Evolutionary conservation across 1,140 invertebrate species (phyloP), one percentile per base, ranked within the genome.

Genomic region (Cyclina sinensis): DNA sequence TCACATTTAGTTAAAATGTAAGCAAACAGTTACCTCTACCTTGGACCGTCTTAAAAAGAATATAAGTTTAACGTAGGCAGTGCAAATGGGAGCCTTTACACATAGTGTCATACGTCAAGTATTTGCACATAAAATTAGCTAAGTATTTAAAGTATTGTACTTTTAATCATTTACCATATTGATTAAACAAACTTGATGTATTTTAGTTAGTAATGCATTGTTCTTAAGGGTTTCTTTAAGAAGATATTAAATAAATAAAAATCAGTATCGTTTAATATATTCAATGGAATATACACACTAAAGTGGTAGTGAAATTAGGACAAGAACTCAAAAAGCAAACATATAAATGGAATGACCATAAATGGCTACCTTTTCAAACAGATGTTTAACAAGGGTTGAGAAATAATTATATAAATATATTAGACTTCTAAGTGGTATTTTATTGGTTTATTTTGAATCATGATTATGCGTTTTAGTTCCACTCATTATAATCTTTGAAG

Each of bases 181-280:
- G 68, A 18, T 84, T 84, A 84, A 84, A 84, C 39, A 84, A 68
- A 84, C 82, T 73, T 84, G n/a, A n/a, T 21, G 18, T 54, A 84
- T 57, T 37, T 51, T 51, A 11, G 48, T 54, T 73, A 84, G 68
- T 73, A 74, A 84, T 46, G 43, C 39, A 32, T 84, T 84, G 27
- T 54, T 73, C 54, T 84, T 27, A 51, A 73, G 65, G 24, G 68
- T 5, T 32, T 1, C 21, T 46, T 18, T 21, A 78, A 78, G 27
- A 35, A 18, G 74, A 78, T 78, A 18, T 70, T 70, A 70, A 70
- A 70, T 70, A 70, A 70, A 70, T 70, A 70, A 78, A 78, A 51
- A 35, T 51, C 16, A 30, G 35, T 78, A 51, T 51, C 43, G 21
- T 54, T 30, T 51, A 30, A 51, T 4, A 24, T 78, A 32, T 78